A percentile compares a stretch with the other conserved stretches of the same genome.
Evolutionary conservation across 2,797 vertebrate species (phyloP).

Genomic region (Spondyliosoma cantharus): DNA sequence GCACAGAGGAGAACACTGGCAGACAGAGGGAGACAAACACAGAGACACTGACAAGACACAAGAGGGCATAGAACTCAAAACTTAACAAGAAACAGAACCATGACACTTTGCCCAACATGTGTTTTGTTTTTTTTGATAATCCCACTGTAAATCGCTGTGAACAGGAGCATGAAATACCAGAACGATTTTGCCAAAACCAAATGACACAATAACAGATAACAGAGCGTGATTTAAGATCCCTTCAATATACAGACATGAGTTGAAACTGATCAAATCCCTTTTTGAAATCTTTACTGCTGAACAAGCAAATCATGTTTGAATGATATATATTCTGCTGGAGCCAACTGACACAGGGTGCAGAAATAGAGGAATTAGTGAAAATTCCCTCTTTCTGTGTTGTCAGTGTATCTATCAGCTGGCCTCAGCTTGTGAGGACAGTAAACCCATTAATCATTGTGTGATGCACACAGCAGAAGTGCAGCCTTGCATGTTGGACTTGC

Average conservation of each 20-base stretch:
- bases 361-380: background rate
- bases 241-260: background rate
- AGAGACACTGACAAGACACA: too few species aligned
- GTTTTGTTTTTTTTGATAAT: background rate
- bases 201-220: background rate
- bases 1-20: too few species aligned
- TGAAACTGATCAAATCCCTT: background rate
- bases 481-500: background rate
- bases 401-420: background rate
- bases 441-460: slow-evolving; percentile 6
- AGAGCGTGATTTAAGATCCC: background rate
- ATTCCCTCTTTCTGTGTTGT: background rate
- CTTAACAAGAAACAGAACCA: too few species aligned
- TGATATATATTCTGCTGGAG: background rate
- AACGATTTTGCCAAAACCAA: background rate
- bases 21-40: too few species aligned
- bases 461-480: background rate
- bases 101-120: background rate
- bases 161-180: background rate
- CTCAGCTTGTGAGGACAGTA: background rate
- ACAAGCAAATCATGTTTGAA: background rate
- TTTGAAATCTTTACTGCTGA: too few species aligned
- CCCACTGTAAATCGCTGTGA: background rate
- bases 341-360: background rate
- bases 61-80: too few species aligned